Base-by-base conservation (phyloP, 2,888 invertebrate species). In the Cylloceria caligata region DNA sequence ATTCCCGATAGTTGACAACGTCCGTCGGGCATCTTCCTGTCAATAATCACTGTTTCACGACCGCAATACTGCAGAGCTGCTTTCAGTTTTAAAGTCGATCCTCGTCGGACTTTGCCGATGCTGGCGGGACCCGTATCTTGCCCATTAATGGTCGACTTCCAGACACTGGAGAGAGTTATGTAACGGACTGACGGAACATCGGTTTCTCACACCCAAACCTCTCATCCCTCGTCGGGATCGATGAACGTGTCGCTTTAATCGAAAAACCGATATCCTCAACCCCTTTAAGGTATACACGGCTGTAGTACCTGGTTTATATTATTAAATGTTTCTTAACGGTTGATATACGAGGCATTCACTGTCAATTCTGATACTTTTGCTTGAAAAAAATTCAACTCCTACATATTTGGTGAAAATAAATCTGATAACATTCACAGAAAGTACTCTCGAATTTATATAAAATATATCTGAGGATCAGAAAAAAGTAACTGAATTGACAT, bases 131-230 rank as follows among this genome's bases (percentile, higher is more conserved):
- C 36, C 55, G 62, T 62, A 36, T 49, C 9, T 39, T 39, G 5
- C 36, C 49, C 73, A 19, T 64, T 64, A 64, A 73, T 73, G 73
- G 62, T 39, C 62, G 36, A 45, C 64, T 64, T 73, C 21, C 27
- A 62, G 73, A 73, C 73, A 62, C 34, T 30, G n/a, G n/a, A n/a
- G n/a, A n/a, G n/a, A 45, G 16, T 42, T n/a, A 11, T 24, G n/a
- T 34, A 42, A n/a, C 39, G 60, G 30, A 45, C 72, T 34, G 57
- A 49, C 62, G 27, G 36, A 49, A 62, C 47, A 30, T 73, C 73
- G n/a, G 72, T 21, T 69, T 36, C 16, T 57, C 27, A 49, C 60
- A 5, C 34, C 55, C 16, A 45, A 62, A 9, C 36, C 49, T 42
- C 36, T 21, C n/a, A 24, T 55, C 64, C 19, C 34, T 45, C 24